phyloP scores from a whole-genome alignment of 1,140 invertebrate genomes.

The Ceratina calcarata region DNA sequence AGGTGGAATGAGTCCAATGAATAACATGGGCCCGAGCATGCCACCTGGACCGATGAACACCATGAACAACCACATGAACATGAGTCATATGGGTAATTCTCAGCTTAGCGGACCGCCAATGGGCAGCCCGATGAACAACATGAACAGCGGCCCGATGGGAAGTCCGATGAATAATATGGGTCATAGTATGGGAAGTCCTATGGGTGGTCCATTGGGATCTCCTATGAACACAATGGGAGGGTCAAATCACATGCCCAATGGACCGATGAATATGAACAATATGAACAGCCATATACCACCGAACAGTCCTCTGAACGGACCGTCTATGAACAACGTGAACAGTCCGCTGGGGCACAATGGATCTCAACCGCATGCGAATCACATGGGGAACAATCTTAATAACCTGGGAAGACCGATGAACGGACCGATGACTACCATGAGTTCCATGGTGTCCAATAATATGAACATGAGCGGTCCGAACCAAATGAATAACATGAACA shows the following conservation, averaged over 20 bases:
- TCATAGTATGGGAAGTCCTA: conserved; percentile 78
- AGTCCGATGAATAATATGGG: conserved; percentile 80
- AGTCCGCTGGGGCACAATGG: conserved; percentile 78
- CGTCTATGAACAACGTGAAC: conserved; percentile 78
- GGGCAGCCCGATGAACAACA: conserved; percentile 86
- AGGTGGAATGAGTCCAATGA: conserved; percentile 85
- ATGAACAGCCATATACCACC: conserved; percentile 79
- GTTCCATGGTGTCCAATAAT: conserved; percentile 81
- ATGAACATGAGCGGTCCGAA: conserved; percentile 77
- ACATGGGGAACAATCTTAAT: conserved; percentile 81
- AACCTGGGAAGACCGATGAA: conserved; percentile 82
- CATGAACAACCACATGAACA: conserved; percentile 85
- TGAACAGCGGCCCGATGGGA: conserved; percentile 85
- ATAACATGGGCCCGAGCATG: conserved; percentile 85
- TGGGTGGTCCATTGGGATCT: conserved; percentile 77
- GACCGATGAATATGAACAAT: conserved; percentile 79
- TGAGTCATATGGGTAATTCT: conserved; percentile 86
- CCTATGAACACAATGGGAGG: conserved; percentile 78
- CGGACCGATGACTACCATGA: conserved; percentile 83
- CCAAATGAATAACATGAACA: conserved; percentile 78
- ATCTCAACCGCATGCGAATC: conserved; percentile 81
- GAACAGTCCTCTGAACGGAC: conserved; percentile 77
- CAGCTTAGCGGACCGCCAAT: conserved; percentile 86
- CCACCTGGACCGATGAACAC: conserved; percentile 80
- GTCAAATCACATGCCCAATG: conserved; percentile 76